Evolutionary conservation across 1,140 invertebrate species (phyloP).

Genomic region (Cardiocondyla obscurior): DNA sequence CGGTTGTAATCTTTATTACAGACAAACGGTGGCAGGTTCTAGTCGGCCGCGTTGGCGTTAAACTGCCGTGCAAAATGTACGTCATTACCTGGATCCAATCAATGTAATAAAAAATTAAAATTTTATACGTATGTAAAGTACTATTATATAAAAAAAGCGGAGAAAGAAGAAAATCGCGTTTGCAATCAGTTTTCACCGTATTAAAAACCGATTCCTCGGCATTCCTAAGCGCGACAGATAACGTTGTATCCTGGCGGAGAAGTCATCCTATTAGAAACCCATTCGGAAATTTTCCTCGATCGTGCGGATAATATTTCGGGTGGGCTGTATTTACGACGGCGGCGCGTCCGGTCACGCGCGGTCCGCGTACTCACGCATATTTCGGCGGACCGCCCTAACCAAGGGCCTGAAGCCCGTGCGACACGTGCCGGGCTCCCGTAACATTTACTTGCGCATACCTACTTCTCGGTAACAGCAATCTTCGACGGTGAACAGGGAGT

Average conservation of each 20-base stretch:
- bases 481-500: constrained; percentile 6
- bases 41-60: not conserved
- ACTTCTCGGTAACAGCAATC: constrained; percentile 33
- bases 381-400: too few species aligned
- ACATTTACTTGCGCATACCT: constrained; percentile 45
- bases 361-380: constrained; percentile 8
- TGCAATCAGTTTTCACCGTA: not conserved
- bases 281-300: constrained; percentile 1
- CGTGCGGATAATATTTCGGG: constrained; percentile 12
- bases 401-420: not conserved
- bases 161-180: not conserved
- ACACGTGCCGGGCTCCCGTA: constrained; percentile 37
- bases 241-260: not conserved
- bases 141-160: too few species aligned
- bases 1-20: not conserved
- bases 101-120: not conserved
- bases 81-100: not conserved
- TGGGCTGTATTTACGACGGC: constrained; percentile 10
- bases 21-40: not conserved
- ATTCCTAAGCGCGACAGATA: not conserved
- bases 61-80: not conserved
- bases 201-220: not conserved
- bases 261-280: not conserved
- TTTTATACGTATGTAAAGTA: too few species aligned
- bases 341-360: constrained; percentile 6